Percentiles rank a stretch among this genome's conserved stretches.
These are phyloP conservation scores for Pipistrellus kuhlii DNA, from an alignment of 2,797 vertebrate species.

Conservation along the genomic window DNA sequence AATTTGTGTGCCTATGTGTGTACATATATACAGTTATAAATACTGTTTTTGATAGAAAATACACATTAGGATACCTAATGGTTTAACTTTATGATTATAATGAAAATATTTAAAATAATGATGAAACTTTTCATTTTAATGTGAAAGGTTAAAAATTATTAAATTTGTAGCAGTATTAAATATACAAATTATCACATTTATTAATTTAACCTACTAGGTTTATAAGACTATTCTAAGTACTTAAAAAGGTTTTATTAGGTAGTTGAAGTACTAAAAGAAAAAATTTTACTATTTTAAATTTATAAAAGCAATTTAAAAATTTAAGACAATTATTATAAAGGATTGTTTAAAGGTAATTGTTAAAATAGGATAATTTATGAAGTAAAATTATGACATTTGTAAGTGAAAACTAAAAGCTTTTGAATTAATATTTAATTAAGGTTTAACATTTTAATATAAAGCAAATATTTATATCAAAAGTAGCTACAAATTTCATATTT, in stretches of 20 bases:
- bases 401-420: conserved; percentile 46
- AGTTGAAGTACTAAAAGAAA: background rate
- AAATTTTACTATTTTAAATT: background rate
- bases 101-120: background rate
- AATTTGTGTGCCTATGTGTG: background rate
- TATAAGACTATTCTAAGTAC: background rate
- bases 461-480: conserved; percentile 3
- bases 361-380: conserved; percentile 19
- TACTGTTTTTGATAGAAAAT: background rate
- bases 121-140: background rate
- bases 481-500: conserved; percentile 4
- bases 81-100: background rate
- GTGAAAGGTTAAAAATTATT: background rate
- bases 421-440: background rate
- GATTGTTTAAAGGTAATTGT: background rate
- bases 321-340: conserved; percentile 40
- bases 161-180: background rate
- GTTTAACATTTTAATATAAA: conserved; percentile 10
- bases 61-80: background rate
- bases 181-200: background rate
- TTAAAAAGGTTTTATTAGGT: background rate
- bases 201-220: background rate
- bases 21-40: background rate
- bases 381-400: background rate
- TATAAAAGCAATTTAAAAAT: conserved; percentile 26